Base-by-base conservation (phyloP, 2,888 invertebrate species). In the Falcaria lacertinaria region DNA sequence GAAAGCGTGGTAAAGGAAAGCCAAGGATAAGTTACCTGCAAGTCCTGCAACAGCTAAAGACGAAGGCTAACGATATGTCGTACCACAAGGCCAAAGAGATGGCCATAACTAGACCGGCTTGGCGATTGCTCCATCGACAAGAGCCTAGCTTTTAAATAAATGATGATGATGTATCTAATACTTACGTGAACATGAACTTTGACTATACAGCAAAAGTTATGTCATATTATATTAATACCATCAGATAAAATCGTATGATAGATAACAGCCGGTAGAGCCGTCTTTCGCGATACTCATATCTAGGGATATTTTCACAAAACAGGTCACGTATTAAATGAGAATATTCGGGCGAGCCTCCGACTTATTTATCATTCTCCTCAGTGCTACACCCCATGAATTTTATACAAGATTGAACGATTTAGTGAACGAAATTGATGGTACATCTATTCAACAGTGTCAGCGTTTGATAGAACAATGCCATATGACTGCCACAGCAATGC, bases 401-500 rank as follows among this genome's bases (percentile, higher is more conserved):
- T 86, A 84, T 88, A 88, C 86, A 88, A 88, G 88, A 88, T 87
- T 84, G 88, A 88, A 80, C 87, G 88, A 88, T 87, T 88, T 88
- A 85, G 76, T 80, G 78, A 83, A 78, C 79, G 72, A 85, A 84
- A 89, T 88, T 88, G 87, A 89, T 88, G 86, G 81, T 80, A 81
- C 83, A 80, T 86, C 83, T 81, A 87, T 86, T 80, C 84, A 77
- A 72, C 73, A 75, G 69, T 80, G 86, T 80, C 77, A 73, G 80
- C 69, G 58, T 70, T 72, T 78, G 85, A 87, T 84, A 81, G 84
- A 73, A 70, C 74, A 75, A 65, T 74, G 66, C 62, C 64, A 32
- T 42, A 37, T 25, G 22, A 11, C 28, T 28, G 3, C 11, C 11
- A 1, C 11, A 11, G 3, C 7, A 11, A 11, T 0, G 3, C 11